Percentiles rank a stretch among this genome's conserved stretches.
Conservation (phyloP, 2,888 invertebrate species). For the Ectropis crepuscularia region DNA sequence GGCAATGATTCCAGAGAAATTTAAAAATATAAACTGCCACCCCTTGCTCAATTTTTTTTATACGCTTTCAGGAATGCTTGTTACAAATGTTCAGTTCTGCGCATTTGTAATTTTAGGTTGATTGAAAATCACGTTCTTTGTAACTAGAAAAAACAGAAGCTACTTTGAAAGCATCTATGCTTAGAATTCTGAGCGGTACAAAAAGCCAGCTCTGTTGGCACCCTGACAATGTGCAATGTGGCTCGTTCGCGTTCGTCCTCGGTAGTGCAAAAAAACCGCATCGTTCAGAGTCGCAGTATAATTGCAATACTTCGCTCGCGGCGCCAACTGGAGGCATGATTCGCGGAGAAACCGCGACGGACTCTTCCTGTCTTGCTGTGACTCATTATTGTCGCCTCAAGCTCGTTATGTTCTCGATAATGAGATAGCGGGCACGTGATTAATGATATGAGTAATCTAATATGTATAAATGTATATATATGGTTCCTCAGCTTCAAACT, state of each 20-base stretch:
- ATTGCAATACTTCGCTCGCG: conserved; percentile 58
- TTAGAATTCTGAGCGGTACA: conserved; percentile 44
- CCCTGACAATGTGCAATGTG: conserved; percentile 36
- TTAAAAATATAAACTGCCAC: too few species aligned
- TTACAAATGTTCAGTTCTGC: too few species aligned
- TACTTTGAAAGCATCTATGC: conserved; percentile 17
- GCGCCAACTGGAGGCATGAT: conserved; percentile 54
- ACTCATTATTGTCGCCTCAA: conserved; percentile 45
- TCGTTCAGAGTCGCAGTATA: conserved; percentile 45
- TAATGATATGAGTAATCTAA: conserved; percentile 18
- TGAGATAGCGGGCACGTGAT: conserved; percentile 22
- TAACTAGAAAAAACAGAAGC: not conserved
- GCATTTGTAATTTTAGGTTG: too few species aligned
- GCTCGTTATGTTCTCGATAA: conserved; percentile 27
- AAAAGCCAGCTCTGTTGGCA: conserved; percentile 45
- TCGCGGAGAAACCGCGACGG: conserved; percentile 52
- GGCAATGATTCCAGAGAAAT: too few species aligned
- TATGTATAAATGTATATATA: not conserved
- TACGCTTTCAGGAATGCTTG: too few species aligned
- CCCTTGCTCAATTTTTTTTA: too few species aligned
- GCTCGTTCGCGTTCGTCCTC: conserved; percentile 37
- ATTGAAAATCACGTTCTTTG: too few species aligned
- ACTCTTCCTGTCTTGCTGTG: conserved; percentile 50
- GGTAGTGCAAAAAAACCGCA: conserved; percentile 45
- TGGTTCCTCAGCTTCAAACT: not conserved